These are phyloP conservation scores for Trypoxylus dichotomus DNA, from an alignment of 1,140 invertebrate species.

Conservation along the genomic window DNA sequence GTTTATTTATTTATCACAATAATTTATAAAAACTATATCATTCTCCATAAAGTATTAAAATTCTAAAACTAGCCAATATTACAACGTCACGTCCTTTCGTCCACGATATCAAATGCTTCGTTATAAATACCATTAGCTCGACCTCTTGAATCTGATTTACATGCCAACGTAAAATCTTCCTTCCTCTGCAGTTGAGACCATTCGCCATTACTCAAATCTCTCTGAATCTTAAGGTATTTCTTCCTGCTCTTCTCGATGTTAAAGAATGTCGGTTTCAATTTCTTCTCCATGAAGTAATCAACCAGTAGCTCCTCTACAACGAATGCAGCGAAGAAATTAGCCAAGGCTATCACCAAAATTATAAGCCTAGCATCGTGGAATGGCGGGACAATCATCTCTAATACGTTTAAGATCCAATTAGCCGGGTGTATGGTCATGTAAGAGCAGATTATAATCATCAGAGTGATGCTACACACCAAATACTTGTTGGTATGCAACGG, in stretches of 20 bases:
- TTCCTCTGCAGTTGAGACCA: neutral
- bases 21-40: neutral
- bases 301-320: slow-evolving; percentile 65
- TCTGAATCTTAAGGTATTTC: neutral
- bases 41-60: neutral
- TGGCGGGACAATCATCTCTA: slow-evolving; percentile 71
- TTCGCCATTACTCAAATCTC: neutral
- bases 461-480: slow-evolving; percentile 65
- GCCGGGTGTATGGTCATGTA: slow-evolving; percentile 73
- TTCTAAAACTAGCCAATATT: neutral
- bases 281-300: slow-evolving; percentile 63
- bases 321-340: slow-evolving; percentile 64
- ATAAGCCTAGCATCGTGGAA: slow-evolving; percentile 62
- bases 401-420: slow-evolving; percentile 60
- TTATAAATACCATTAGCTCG: neutral
- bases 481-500: slow-evolving; percentile 78
- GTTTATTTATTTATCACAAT: slow-evolving; percentile 16
- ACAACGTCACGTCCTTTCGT: neutral
- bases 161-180: neutral
- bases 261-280: slow-evolving; percentile 58
- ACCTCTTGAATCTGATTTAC: neutral
- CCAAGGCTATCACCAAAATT: slow-evolving; percentile 61
- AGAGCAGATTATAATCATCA: slow-evolving; percentile 64
- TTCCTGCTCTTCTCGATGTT: slow-evolving; percentile 54
- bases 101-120: slow-evolving; percentile 10